phyloP scores from a whole-genome alignment of 2,797 vertebrate species.

The Galagoides demidoff region DNA sequence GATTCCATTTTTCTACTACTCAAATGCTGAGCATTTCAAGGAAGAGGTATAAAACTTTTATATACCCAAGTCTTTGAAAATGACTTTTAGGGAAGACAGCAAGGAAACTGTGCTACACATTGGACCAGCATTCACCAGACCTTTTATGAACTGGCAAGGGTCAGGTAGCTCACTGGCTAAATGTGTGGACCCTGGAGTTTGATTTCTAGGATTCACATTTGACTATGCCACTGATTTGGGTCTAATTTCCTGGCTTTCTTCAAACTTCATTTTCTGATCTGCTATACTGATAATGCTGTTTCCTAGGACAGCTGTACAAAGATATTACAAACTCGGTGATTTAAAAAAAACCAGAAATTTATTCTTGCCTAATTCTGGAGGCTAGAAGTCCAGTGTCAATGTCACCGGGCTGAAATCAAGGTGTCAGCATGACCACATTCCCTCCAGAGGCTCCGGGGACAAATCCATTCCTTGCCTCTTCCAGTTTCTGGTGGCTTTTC shows the following conservation, averaged over 20 bases:
- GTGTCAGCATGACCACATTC: not conserved
- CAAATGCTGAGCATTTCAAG: not conserved
- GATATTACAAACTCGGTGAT: not conserved
- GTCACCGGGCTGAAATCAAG: not conserved
- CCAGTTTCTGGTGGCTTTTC: not conserved
- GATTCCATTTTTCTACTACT: not conserved
- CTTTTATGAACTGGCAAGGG: accelerated
- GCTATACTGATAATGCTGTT: not conserved
- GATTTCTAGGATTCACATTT: not conserved
- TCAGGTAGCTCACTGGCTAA: not conserved
- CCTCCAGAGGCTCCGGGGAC: not conserved
- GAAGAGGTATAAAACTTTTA: not conserved
- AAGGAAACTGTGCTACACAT: accelerated
- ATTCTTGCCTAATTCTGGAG: not conserved
- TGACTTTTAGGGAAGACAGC: not conserved
- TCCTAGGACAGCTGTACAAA: not conserved
- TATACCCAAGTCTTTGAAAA: not conserved
- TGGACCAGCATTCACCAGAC: not conserved
- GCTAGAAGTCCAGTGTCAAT: not conserved
- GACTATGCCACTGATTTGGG: not conserved
- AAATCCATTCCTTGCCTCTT: not conserved
- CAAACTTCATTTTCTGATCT: not conserved
- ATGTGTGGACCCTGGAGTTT: not conserved
- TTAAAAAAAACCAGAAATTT: not conserved
- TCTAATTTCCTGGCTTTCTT: not conserved